A percentile compares a stretch with the other conserved stretches of the same genome.
These are phyloP conservation scores for Campylorhamphus procurvoides DNA, from an alignment of 2,113 vertebrate species.

Conservation along the genomic window DNA sequence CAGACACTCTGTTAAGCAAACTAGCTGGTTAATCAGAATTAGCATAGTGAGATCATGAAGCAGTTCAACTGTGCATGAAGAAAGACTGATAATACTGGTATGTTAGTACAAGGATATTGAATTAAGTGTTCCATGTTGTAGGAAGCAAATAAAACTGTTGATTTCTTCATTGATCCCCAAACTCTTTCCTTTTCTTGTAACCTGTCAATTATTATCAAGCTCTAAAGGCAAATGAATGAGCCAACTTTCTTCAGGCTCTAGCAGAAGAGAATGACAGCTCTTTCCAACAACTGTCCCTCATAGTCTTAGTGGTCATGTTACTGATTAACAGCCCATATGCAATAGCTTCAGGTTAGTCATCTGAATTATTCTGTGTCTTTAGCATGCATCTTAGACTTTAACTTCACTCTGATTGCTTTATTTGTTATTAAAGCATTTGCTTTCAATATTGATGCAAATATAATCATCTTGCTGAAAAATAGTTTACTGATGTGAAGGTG, in stretches of 20 bases:
- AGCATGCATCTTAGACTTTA: not conserved
- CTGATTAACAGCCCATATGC: not conserved
- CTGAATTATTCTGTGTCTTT: not conserved
- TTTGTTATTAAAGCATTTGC: not conserved
- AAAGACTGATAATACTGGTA: not conserved
- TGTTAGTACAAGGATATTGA: not conserved
- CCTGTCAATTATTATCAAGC: not conserved
- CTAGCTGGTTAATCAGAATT: not conserved
- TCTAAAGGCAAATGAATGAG: not conserved
- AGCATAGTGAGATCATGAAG: not conserved
- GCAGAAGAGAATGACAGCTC: not conserved
- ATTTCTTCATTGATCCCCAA: not conserved
- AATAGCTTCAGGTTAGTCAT: not conserved
- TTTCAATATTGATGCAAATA: not conserved
- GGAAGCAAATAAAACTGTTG: not conserved
- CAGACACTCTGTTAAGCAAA: not conserved
- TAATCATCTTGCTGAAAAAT: not conserved
- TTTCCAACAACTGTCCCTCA: not conserved
- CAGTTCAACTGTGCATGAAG: not conserved
- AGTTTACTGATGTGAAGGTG: not conserved
- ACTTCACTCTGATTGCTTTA: not conserved
- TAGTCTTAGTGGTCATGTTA: not conserved
- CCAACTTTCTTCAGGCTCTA: not conserved
- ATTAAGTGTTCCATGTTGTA: not conserved
- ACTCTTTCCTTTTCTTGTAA: not conserved